Evolutionary conservation across 1,140 invertebrate species (phyloP).

Genomic region (Aphaenogaster rudis): DNA sequence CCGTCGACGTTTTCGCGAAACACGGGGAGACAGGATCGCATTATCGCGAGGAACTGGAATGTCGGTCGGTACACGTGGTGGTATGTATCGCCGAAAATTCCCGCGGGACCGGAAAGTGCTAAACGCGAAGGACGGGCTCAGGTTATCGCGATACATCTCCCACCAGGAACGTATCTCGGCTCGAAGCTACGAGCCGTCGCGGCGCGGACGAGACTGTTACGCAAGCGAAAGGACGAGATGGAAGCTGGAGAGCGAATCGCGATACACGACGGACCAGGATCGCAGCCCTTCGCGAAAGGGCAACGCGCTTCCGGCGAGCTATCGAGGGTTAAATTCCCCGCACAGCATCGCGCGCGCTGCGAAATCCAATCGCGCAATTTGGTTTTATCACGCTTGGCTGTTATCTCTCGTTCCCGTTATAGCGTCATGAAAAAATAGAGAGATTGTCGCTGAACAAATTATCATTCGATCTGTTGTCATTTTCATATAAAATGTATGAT

Average conservation of each 20-base stretch:
- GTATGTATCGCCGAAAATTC: not conserved
- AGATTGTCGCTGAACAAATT: not conserved
- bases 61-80: not conserved
- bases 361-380: not conserved
- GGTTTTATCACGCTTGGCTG: not conserved
- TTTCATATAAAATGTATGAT: not conserved
- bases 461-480: not conserved
- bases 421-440: not conserved
- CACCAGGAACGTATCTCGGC: slow-evolving; percentile 76
- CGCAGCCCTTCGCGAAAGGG: slow-evolving; percentile 66
- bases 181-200: slow-evolving; percentile 37
- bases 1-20: slow-evolving; percentile 57
- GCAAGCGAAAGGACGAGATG: slow-evolving; percentile 65
- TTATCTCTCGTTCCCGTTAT: not conserved
- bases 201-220: slow-evolving; percentile 3
- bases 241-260: slow-evolving; percentile 80
- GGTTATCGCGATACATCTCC: slow-evolving; percentile 79
- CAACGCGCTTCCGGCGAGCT: not conserved
- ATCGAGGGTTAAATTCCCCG: not conserved
- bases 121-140: slow-evolving; percentile 67
- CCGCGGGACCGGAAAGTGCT: slow-evolving; percentile 3
- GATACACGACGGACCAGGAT: slow-evolving; percentile 82
- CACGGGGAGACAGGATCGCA: slow-evolving; percentile 49
- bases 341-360: not conserved
- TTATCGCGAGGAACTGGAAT: slow-evolving; percentile 53